Evolutionary conservation across 2,888 invertebrate species (phyloP).

Genomic region (Meiosimyza platycephala): DNA sequence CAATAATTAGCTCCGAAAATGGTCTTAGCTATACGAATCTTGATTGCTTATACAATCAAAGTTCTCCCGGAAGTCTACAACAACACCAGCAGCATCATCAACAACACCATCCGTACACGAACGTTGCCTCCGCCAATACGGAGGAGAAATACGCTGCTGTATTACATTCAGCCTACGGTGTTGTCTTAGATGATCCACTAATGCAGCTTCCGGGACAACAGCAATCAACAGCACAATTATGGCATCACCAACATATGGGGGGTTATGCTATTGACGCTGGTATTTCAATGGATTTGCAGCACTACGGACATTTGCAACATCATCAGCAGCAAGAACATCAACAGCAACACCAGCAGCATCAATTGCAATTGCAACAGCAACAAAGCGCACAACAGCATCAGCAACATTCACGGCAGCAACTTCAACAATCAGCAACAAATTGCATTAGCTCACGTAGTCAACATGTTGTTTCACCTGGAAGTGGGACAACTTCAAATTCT

Average conservation of each 20-base stretch:
- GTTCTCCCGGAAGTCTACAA: conserved; percentile 69
- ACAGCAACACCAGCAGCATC: conserved; percentile 44
- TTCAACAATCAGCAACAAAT: conserved; percentile 54
- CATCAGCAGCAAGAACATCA: conserved; percentile 43
- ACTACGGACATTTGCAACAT: conserved; percentile 58
- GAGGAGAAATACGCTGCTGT: conserved; percentile 68
- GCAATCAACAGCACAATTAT: conserved; percentile 58
- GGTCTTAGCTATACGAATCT: conserved; percentile 91
- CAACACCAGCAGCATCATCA: conserved; percentile 45
- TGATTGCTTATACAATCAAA: conserved; percentile 76
- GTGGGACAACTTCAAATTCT: conserved; percentile 51
- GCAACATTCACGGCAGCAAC: conserved; percentile 48
- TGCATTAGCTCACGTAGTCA: conserved; percentile 54
- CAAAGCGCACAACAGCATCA: conserved; percentile 47
- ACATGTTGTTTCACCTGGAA: conserved; percentile 63
- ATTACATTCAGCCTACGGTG: conserved; percentile 71
- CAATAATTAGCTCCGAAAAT: conserved; percentile 85
- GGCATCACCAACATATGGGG: conserved; percentile 59
- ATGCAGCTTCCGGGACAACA: conserved; percentile 58
- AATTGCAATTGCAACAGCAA: conserved; percentile 47
- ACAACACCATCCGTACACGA: conserved; percentile 49
- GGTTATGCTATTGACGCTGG: conserved; percentile 51
- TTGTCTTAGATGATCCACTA: conserved; percentile 60
- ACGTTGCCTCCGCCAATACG: conserved; percentile 48
- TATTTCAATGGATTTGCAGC: conserved; percentile 55